These are phyloP conservation scores for Ectemnius cavifrons DNA, from an alignment of 2,888 invertebrate genomes.

Conservation along the genomic window DNA sequence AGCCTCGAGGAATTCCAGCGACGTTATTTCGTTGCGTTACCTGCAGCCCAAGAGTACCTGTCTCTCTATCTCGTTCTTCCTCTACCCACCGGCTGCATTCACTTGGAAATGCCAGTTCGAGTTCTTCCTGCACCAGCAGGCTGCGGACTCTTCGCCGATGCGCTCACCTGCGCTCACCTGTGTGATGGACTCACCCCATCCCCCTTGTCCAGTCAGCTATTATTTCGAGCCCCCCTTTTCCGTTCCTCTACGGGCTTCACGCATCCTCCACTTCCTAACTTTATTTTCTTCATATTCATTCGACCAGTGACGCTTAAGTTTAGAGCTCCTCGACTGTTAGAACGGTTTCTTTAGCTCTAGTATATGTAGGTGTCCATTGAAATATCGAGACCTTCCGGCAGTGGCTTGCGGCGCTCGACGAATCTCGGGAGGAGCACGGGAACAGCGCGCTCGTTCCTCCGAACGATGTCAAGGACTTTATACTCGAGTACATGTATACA, in stretches of 20 bases:
- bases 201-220: background rate
- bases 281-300: background rate
- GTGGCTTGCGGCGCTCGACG: background rate
- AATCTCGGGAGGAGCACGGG: constrained; percentile 3
- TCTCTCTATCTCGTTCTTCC: constrained; percentile 20
- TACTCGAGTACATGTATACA: too few relatives aligned
- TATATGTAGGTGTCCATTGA: background rate
- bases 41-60: constrained; percentile 41
- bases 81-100: constrained; percentile 36
- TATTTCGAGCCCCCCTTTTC: constrained; percentile 4
- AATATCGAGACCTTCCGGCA: background rate
- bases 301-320: background rate
- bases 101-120: constrained; percentile 41
- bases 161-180: constrained; percentile 16
- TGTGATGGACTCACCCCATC: background rate
- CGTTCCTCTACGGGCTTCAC: background rate
- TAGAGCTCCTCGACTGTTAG: background rate
- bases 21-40: constrained; percentile 64
- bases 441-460: constrained; percentile 16
- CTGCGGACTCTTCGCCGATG: background rate
- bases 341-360: background rate
- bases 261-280: background rate
- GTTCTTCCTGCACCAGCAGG: background rate
- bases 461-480: constrained; percentile 6
- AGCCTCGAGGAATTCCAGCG: constrained; percentile 66